phyloP scores from a whole-genome alignment of 2,888 invertebrate species.

The Camptogramma bilineatum region DNA sequence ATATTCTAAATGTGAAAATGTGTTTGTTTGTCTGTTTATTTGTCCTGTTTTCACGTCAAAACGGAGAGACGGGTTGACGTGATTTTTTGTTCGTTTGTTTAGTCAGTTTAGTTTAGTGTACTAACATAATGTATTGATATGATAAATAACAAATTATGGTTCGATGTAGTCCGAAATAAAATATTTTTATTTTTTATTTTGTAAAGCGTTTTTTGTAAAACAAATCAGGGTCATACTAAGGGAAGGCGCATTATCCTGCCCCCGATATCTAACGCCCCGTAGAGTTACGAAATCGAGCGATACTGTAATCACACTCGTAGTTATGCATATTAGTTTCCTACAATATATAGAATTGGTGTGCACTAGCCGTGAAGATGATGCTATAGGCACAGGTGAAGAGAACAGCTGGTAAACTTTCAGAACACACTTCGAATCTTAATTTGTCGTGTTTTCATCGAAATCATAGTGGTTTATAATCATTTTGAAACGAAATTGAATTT shows the following conservation, averaged over 20 bases:
- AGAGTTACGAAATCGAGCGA: conserved; percentile 34
- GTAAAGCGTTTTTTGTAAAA: too few species aligned
- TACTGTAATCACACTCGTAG: conserved; percentile 24
- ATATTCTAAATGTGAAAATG: not conserved
- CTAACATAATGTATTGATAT: too few species aligned
- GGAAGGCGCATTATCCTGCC: conserved; percentile 22
- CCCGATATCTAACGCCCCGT: conserved; percentile 31
- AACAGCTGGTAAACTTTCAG: conserved; percentile 19
- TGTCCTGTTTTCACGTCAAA: too few species aligned
- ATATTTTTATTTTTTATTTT: not conserved
- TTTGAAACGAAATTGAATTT: too few species aligned
- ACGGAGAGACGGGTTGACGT: too few species aligned
- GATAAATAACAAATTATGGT: too few species aligned
- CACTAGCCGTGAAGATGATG: conserved; percentile 38
- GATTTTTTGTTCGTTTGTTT: too few species aligned
- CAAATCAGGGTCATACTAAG: conserved; percentile 23
- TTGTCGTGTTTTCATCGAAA: too few species aligned
- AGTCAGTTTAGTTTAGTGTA: too few species aligned
- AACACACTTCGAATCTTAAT: not conserved
- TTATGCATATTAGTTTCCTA: conserved; percentile 39
- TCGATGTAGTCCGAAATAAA: too few species aligned
- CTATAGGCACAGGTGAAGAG: conserved; percentile 8
- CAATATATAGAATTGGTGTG: conserved; percentile 29
- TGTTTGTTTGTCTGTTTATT: too few species aligned
- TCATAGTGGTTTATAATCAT: too few species aligned